phyloP scores from a whole-genome alignment of 23 tunicate genomes.

The Botrylloides violaceus region DNA sequence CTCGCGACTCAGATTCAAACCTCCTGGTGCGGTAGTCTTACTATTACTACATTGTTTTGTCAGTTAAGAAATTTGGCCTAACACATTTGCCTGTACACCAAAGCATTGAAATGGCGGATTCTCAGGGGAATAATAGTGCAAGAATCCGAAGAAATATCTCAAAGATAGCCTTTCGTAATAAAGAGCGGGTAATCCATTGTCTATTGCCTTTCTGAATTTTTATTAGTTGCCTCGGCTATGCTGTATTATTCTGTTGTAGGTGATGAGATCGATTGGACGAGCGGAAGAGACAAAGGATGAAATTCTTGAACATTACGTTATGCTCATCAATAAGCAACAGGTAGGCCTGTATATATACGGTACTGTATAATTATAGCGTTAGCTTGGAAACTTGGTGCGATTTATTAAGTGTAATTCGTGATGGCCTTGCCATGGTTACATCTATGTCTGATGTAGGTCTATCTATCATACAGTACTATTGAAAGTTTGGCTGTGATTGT shows the following conservation, averaged over 20 bases:
- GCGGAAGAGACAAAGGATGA: constrained; percentile 94
- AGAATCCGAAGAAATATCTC: constrained; percentile 66
- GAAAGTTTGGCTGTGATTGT: too few relatives aligned
- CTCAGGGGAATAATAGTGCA: constrained; percentile 22
- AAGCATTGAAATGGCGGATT: constrained; percentile 27
- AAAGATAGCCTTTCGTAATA: constrained; percentile 58
- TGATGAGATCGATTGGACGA: constrained; percentile 57
- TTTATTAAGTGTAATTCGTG: too few relatives aligned
- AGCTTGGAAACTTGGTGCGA: too few relatives aligned
- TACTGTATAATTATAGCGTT: too few relatives aligned
- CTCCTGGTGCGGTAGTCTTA: too few relatives aligned
- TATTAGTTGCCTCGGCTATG: not conserved
- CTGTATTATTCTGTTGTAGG: constrained; percentile 14
- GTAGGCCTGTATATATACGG: constrained; percentile 19
- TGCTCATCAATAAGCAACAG: constrained; percentile 79
- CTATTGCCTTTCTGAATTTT: not conserved
- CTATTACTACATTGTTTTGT: too few relatives aligned
- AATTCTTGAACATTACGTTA: constrained; percentile 79
- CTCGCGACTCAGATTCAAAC: too few relatives aligned
- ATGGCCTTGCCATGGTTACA: too few relatives aligned
- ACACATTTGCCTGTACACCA: too few relatives aligned
- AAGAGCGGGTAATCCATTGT: constrained; percentile 80
- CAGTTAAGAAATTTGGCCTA: too few relatives aligned
- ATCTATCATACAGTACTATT: too few relatives aligned
- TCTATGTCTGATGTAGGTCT: too few relatives aligned